Percentiles rank a stretch among this genome's conserved stretches.
phyloP scores from a whole-genome alignment of 2,888 invertebrate species.

The Dugesia japonica region DNA sequence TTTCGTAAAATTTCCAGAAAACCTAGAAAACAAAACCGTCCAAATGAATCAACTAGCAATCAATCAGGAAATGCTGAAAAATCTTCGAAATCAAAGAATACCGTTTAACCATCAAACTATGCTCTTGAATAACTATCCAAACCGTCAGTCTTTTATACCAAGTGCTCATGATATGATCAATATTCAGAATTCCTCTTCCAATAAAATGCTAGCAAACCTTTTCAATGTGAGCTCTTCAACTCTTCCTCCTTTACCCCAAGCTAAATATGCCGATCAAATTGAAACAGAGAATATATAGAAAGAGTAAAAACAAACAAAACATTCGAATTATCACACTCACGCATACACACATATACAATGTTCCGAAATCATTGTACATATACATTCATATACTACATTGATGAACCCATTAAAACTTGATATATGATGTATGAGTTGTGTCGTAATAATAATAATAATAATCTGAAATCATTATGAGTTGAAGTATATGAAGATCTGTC shows the following conservation, averaged over 20 bases:
- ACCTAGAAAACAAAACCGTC: not conserved
- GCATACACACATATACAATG: not conserved
- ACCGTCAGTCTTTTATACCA: constrained; percentile 20
- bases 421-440: not conserved
- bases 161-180: constrained; percentile 12
- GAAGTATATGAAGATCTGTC: not conserved
- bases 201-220: not conserved
- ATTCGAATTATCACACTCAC: not conserved
- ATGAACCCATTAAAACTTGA: not conserved
- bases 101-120: not conserved
- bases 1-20: not conserved
- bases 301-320: not conserved
- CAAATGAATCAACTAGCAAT: not conserved
- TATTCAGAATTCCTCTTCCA: constrained; percentile 20
- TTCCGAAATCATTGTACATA: constrained; percentile 6
- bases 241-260: constrained; percentile 14
- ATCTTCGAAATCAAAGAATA: not conserved
- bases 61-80: not conserved
- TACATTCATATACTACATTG: not conserved
- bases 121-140: not conserved
- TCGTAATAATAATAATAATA: not conserved
- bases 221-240: constrained; percentile 5
- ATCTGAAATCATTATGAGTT: not conserved
- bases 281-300: constrained; percentile 4
- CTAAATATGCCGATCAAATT: constrained; percentile 10